Conservation (phyloP, 2,888 invertebrate species). For the Tolmerus cingulatus region DNA sequence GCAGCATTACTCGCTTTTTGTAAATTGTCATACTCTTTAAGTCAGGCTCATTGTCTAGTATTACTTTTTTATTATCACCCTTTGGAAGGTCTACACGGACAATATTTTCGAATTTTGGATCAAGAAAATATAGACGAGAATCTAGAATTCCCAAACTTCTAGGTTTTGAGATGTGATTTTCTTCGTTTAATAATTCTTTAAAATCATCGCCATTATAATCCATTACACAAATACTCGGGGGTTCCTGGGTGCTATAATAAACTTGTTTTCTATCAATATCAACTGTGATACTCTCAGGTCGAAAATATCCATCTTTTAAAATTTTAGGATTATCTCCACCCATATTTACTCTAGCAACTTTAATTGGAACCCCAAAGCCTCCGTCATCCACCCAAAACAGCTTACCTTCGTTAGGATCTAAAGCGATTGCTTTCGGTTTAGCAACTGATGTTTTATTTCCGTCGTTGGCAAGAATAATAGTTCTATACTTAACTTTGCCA, state of each 20-base stretch:
- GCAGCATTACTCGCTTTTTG: slow-evolving; percentile 80
- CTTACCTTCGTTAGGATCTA: slow-evolving; percentile 93
- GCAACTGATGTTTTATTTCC: slow-evolving; percentile 87
- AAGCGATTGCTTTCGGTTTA: slow-evolving; percentile 83
- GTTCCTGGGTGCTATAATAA: slow-evolving; percentile 86
- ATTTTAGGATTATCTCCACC: slow-evolving; percentile 84
- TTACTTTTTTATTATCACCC: slow-evolving; percentile 77
- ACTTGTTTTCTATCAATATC: slow-evolving; percentile 83
- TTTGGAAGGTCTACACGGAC: slow-evolving; percentile 83
- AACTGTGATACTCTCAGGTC: slow-evolving; percentile 85
- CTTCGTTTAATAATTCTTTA: slow-evolving; percentile 72
- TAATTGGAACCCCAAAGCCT: slow-evolving; percentile 85
- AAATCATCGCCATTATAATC: slow-evolving; percentile 76
- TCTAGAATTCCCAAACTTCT: slow-evolving; percentile 84
- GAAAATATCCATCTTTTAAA: slow-evolving; percentile 73
- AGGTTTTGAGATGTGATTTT: slow-evolving; percentile 78
- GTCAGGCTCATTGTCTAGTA: slow-evolving; percentile 87
- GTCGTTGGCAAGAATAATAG: slow-evolving; percentile 88
- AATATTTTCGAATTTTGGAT: slow-evolving; percentile 88
- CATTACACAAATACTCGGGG: slow-evolving; percentile 75
- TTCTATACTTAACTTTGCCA: slow-evolving; percentile 82
- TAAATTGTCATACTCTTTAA: slow-evolving; percentile 87
- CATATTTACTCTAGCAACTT: slow-evolving; percentile 92
- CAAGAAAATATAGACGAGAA: slow-evolving; percentile 84
- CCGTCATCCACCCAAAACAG: slow-evolving; percentile 98